These are phyloP conservation scores for Disparrhopalites patrizii DNA, from an alignment of 2,888 invertebrate species.

Conservation along the genomic window DNA sequence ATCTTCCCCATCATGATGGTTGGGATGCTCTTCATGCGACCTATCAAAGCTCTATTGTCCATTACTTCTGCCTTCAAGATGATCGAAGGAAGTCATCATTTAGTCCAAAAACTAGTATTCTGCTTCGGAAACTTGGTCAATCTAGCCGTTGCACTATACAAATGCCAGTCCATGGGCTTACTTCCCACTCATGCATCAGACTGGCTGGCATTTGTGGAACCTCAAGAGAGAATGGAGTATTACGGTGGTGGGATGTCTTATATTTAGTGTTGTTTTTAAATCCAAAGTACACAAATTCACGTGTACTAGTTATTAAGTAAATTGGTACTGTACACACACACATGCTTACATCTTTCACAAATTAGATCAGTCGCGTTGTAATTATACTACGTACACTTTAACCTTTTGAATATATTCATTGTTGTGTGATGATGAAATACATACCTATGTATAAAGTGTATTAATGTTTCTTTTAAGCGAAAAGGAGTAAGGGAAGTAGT, in stretches of 20 bases:
- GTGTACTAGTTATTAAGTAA: no score
- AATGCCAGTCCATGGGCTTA: conserved; percentile 96
- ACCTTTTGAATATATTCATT: no score
- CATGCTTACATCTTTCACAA: no score
- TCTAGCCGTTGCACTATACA: conserved; percentile 86
- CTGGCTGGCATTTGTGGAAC: conserved; percentile 96
- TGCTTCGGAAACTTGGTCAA: conserved; percentile 90
- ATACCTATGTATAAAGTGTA: no score
- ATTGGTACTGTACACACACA: no score
- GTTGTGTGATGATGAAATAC: no score
- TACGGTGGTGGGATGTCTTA: conserved; percentile 78
- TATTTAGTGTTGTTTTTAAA: no score
- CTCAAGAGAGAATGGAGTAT: conserved; percentile 77
- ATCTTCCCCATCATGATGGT: conserved; percentile 99
- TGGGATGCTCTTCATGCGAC: conserved; percentile 95
- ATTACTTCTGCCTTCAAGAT: conserved; percentile 71
- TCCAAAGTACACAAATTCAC: no score
- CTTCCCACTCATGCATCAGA: conserved; percentile 96
- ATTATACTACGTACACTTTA: no score
- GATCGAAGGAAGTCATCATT: conserved; percentile 86
- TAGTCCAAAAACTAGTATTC: conserved; percentile 87
- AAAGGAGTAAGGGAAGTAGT: no score
- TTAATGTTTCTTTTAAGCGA: no score
- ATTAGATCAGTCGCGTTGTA: no score
- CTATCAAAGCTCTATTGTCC: conserved; percentile 76